Conservation (phyloP, 2,113 vertebrate genomes). For the Parus major region DNA sequence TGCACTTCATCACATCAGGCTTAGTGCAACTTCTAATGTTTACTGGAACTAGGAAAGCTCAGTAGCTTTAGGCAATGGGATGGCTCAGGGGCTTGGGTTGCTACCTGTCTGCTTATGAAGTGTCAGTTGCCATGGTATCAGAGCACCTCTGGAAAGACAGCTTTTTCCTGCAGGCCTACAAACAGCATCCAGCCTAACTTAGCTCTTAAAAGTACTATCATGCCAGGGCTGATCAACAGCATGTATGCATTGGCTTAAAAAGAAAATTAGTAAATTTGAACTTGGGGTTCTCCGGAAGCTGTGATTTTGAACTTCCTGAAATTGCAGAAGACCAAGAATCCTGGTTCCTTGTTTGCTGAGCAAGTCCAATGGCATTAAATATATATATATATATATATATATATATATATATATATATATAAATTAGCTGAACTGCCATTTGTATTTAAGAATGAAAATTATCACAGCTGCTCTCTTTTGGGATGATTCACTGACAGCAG, state of each 20-base stretch:
- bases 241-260: neutral
- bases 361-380: neutral
- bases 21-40: neutral
- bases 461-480: neutral
- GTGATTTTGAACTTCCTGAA: neutral
- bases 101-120: neutral
- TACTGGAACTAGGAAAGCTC: neutral
- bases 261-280: neutral
- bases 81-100: neutral
- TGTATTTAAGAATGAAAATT: neutral
- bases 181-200: neutral
- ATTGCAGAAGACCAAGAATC: neutral
- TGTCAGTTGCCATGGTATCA: constrained; percentile 25
- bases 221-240: neutral
- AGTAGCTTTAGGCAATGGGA: neutral
- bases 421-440: neutral
- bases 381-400: no score
- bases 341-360: neutral
- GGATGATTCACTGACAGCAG: neutral
- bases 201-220: neutral
- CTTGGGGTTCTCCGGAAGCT: neutral
- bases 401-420: no score
- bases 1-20: neutral
- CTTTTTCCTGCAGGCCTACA: constrained; percentile 6
- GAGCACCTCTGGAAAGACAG: neutral